Base-by-base conservation (phyloP, 1,140 invertebrate species). In the Centruroides sculpturatus region DNA sequence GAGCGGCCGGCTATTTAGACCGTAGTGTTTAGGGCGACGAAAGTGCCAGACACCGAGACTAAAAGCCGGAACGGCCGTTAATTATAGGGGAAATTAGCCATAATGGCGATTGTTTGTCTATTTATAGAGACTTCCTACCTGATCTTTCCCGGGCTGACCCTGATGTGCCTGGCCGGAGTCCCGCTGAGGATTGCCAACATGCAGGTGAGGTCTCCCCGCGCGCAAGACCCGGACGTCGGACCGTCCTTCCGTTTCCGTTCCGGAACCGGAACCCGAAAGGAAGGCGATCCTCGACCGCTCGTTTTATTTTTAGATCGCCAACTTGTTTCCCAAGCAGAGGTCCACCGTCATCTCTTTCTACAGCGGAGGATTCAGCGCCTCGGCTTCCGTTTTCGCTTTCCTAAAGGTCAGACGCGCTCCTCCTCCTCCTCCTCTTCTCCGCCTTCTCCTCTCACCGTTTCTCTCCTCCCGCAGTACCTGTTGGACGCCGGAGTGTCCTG, bases 341-440 rank as follows among this genome's bases (percentile, higher is more conserved):
- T 68, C 66, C 3, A 69, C 66, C 6, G 59, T 69, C 35, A 69
- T 69, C 41, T 64, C 66, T 9, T 13, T 69, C 5, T 69, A 69
- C 54, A 63, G 60, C 35, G 68, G 68, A 13, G 68, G 66, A 5
- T 69, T 68, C 51, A 62, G 61, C 47, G 66, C 68, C 2, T 69
- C 68, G 3, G 65, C 68, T 9, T 63, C 64, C 34, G 59, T 67
- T 0, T 69, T 68, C 59, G 66, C 68, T 8, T 59, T 65, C 11
- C 52, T 69, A 12, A 64, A 69, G 35, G 64, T 65, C 50, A 59
- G 51, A 53, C 5, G 5, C 8, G 0, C 41, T 41, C 41, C 8
- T 41, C 8, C 41, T 41, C 41, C 8, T 3, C 8, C 41, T 41
- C 8, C 41, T 41, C 8, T 41, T 41, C 41, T 41, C 41, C 0